These are phyloP conservation scores for Pecten maximus DNA, from an alignment of 2,888 invertebrate genomes.

Conservation along the genomic window DNA sequence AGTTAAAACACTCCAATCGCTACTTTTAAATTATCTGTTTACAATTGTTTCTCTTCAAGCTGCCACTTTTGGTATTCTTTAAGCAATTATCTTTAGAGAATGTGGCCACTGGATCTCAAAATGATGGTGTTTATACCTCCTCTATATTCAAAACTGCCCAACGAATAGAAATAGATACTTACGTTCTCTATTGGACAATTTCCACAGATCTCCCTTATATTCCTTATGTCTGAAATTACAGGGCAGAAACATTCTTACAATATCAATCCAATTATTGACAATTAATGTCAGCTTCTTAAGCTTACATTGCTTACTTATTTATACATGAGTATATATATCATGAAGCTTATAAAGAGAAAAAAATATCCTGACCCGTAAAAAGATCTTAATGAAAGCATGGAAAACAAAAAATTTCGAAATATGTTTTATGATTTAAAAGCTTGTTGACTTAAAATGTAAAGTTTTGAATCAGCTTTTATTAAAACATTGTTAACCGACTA, in stretches of 20 bases:
- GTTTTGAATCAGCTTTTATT: too few species aligned
- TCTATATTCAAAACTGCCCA: background rate
- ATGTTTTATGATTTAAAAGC: background rate
- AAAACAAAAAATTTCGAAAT: background rate
- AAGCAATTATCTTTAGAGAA: background rate
- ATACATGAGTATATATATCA: too few species aligned
- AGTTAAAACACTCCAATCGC: background rate
- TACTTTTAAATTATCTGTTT: constrained; percentile 18
- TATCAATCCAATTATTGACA: background rate
- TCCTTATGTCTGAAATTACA: background rate
- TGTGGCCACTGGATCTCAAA: background rate
- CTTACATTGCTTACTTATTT: too few species aligned
- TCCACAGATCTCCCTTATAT: background rate
- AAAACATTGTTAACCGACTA: too few species aligned
- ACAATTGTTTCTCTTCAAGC: constrained; percentile 27
- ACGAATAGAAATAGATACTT: constrained; percentile 19
- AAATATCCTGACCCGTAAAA: too few species aligned
- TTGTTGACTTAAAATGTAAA: too few species aligned
- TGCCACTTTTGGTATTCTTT: constrained; percentile 4
- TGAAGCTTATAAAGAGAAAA: too few species aligned
- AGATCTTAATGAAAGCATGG: background rate
- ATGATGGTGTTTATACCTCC: background rate
- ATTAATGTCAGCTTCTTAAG: background rate
- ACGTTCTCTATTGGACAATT: background rate
- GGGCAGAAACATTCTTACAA: background rate